Conservation (phyloP, 1,140 invertebrate species). For the Musca vetustissima region DNA sequence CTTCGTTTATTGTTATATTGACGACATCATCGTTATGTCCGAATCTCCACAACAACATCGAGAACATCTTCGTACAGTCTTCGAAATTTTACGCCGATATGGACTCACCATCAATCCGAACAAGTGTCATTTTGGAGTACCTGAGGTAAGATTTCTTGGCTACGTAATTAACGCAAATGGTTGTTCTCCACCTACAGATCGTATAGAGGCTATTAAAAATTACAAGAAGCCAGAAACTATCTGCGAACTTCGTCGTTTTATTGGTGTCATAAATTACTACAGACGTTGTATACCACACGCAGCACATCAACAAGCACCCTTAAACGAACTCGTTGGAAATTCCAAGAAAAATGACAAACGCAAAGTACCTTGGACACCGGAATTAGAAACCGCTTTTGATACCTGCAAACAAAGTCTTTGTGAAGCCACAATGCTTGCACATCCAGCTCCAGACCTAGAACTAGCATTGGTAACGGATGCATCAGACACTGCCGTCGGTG, state of each 20-base stretch:
- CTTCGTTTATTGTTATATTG: constrained; percentile 5
- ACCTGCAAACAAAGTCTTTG: constrained; percentile 4
- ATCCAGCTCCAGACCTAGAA: neutral
- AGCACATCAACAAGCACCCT: neutral
- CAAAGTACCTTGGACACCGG: neutral
- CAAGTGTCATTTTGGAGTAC: constrained; percentile 43
- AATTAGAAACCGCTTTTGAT: neutral
- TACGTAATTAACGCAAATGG: neutral
- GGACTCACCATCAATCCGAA: constrained; percentile 34
- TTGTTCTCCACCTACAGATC: neutral
- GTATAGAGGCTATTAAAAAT: neutral
- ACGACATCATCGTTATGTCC: constrained; percentile 11
- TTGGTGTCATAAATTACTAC: constrained; percentile 16
- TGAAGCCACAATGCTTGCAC: constrained; percentile 9
- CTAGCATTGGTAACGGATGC: constrained; percentile 39
- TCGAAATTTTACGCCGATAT: constrained; percentile 7
- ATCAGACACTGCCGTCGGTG: constrained; percentile 50
- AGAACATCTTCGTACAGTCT: neutral
- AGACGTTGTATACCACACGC: neutral
- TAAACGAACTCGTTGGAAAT: constrained; percentile 8
- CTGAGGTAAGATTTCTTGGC: constrained; percentile 31
- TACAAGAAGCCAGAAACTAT: constrained; percentile 19
- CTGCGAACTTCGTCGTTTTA: constrained; percentile 3
- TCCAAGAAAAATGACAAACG: constrained; percentile 11
- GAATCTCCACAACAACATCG: neutral